Base-by-base conservation (phyloP, 1,140 invertebrate genomes). In the Drosophila tsacasi region DNA sequence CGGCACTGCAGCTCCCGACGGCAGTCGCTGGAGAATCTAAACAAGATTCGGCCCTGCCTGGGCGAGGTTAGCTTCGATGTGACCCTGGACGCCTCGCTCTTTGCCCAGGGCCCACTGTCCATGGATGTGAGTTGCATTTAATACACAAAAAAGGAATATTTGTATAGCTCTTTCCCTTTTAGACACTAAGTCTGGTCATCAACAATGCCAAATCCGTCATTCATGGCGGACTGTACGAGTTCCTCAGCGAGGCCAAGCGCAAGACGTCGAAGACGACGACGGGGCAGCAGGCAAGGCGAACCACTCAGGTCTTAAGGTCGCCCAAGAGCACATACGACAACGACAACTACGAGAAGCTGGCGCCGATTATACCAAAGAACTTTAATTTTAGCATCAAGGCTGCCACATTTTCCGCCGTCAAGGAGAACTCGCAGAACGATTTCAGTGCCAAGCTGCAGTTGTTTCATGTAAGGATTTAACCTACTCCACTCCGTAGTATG, bases 301-400 rank as follows among this genome's bases (percentile, higher is more conserved):
- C 74, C 12, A 50, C 67, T 19, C 46, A 60, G 27, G 49, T 50
- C 3, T 49, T 73, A 10, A 49, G 44, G 2, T 49, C 78, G 9
- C 19, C 62, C 25, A 59, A 61, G 27, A 79, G 57, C 30, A 64
- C 50, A 57, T 92, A 91, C 15, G 92, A 81, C 40, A 92, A 93
- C 57, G 87, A 93, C 13, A 86, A 94, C 73, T 94, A 95, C 79
- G 93, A 94, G 54, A 94, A 94, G 79, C 92, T 96, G 52, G 94
- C 95, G 25, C 96, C 96, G 23, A 95, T 97, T 78, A 95, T 97
- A 93, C 96, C 96, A 93, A 97, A 97, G 95, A 96, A 95, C 93
- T 95, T 96, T 82, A 95, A 94, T 79, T 93, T 97, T 76, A 96
- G 95, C 92, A 94, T 97, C 57, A 95, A 96, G 69, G 94, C 95